phyloP scores from a whole-genome alignment of 2,797 vertebrate genomes.

The Mus minutoides region DNA sequence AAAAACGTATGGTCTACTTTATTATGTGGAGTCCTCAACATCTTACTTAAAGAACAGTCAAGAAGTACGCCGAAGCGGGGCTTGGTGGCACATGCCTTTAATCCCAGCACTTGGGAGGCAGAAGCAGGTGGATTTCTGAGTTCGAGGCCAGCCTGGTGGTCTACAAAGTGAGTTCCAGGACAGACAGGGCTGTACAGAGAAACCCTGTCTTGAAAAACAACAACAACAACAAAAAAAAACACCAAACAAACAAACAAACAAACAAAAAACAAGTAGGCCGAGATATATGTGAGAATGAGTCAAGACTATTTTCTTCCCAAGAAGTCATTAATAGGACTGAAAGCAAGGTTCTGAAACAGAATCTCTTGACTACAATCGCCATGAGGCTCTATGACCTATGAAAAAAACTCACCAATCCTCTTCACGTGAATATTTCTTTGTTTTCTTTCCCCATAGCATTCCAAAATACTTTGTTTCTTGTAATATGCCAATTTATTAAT shows the following conservation, averaged over 20 bases:
- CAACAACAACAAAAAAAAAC: no score
- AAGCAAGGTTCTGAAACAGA: neutral
- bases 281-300: neutral
- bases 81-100: no score
- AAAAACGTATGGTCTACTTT: conserved; percentile 24
- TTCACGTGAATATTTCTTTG: neutral
- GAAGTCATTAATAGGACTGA: neutral
- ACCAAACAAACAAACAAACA: no score
- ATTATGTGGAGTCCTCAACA: neutral
- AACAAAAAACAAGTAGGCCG: neutral
- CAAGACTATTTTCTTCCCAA: neutral
- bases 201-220: no score
- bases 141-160: no score
- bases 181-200: no score
- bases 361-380: neutral
- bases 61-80: neutral
- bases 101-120: no score
- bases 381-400: neutral
- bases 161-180: no score
- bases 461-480: neutral
- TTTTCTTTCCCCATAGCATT: neutral
- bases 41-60: conserved; percentile 44
- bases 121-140: no score
- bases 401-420: neutral
- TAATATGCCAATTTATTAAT: conserved; percentile 49